Conservation (phyloP, 2,888 invertebrate genomes). For the Callimorpha dominula region DNA sequence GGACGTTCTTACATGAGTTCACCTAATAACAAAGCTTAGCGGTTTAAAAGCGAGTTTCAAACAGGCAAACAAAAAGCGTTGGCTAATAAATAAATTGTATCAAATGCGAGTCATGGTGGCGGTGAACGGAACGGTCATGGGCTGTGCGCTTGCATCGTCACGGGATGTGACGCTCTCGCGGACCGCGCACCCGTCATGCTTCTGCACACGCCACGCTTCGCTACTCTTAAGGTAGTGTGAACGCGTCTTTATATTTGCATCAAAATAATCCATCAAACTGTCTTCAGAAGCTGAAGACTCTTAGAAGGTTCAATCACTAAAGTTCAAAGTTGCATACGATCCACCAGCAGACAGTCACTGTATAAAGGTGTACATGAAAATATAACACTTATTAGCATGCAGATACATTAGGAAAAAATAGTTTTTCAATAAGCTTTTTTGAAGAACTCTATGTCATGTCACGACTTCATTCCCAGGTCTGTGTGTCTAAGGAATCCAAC, state of each 20-base stretch:
- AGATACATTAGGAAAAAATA: too few species aligned
- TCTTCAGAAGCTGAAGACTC: not conserved
- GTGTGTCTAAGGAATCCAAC: too few species aligned
- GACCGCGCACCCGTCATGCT: slow-evolving; percentile 58
- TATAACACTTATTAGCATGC: not conserved
- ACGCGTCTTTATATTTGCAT: slow-evolving; percentile 78
- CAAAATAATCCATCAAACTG: slow-evolving; percentile 46
- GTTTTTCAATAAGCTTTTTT: too few species aligned
- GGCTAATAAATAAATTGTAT: slow-evolving; percentile 69
- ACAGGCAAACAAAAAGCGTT: slow-evolving; percentile 69
- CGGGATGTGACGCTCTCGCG: slow-evolving; percentile 70
- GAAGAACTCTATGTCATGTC: too few species aligned
- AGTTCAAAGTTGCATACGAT: not conserved
- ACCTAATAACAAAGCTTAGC: slow-evolving; percentile 62
- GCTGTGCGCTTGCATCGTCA: slow-evolving; percentile 69
- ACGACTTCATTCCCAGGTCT: too few species aligned
- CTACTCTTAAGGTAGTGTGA: slow-evolving; percentile 68
- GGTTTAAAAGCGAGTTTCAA: slow-evolving; percentile 79
- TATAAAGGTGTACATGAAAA: not conserved
- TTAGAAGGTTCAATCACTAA: not conserved
- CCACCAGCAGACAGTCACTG: not conserved
- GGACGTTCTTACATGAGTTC: slow-evolving; percentile 39
- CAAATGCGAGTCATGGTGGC: slow-evolving; percentile 78
- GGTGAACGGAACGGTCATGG: slow-evolving; percentile 83
- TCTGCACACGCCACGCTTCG: slow-evolving; percentile 63